Percentiles rank a stretch among this genome's conserved stretches.
phyloP scores from a whole-genome alignment of 2,797 vertebrate species.

The Nannoperca australis region DNA sequence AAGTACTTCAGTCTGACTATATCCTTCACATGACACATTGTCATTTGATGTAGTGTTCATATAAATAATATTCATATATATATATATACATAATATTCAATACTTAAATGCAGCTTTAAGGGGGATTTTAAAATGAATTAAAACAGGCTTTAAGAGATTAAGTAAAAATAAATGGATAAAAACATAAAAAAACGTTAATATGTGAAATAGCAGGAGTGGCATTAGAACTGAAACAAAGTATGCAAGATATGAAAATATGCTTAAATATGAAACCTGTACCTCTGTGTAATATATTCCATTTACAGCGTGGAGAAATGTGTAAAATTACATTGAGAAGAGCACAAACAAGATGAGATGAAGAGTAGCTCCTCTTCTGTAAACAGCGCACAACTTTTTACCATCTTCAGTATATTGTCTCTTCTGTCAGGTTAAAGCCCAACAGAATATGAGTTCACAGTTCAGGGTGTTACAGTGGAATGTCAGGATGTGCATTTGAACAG shows the following conservation, averaged over 20 bases:
- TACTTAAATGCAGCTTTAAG: background rate
- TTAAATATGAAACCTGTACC: background rate
- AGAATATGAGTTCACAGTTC: slow-evolving; percentile 6
- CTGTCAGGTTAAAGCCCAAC: slow-evolving; percentile 20
- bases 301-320: background rate
- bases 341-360: background rate
- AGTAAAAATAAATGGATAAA: background rate
- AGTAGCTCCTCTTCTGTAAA: slow-evolving; percentile 13
- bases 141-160: background rate
- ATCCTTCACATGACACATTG: background rate
- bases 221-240: background rate
- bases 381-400: background rate
- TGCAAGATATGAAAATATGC: background rate
- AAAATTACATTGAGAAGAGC: background rate
- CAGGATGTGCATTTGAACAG: slow-evolving; percentile 43
- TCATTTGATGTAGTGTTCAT: background rate
- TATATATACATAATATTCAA: too few species aligned
- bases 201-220: background rate
- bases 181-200: background rate
- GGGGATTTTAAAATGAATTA: background rate
- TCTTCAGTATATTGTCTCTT: slow-evolving; percentile 19
- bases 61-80: too few species aligned
- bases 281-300: background rate
- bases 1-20: background rate
- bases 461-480: slow-evolving; percentile 23